Evolutionary conservation across 2,113 vertebrate species (phyloP).

Genomic region (Pseudonaja textilis): DNA sequence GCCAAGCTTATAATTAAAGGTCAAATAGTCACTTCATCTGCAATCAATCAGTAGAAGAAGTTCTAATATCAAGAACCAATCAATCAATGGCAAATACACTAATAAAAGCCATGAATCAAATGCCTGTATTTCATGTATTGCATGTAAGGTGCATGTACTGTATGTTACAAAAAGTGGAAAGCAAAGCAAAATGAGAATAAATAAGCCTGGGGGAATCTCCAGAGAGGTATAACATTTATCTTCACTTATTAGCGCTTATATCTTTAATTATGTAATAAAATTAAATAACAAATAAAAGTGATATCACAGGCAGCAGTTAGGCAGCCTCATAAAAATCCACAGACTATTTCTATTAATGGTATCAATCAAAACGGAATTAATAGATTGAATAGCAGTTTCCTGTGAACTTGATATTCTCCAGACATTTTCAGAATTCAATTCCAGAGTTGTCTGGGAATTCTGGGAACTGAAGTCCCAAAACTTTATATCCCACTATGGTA

Average conservation of each 20-base stretch:
- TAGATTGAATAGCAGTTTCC: slow-evolving; percentile 26
- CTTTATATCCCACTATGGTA: not conserved
- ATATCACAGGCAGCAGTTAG: slow-evolving; percentile 1
- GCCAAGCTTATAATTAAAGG: slow-evolving; percentile 94
- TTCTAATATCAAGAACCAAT: slow-evolving; percentile 83
- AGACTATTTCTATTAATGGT: not conserved
- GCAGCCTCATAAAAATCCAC: not conserved
- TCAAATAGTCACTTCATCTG: slow-evolving; percentile 97
- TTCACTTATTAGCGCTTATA: slow-evolving; percentile 26
- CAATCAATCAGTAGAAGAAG: slow-evolving; percentile 97
- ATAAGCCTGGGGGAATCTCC: slow-evolving; percentile 35
- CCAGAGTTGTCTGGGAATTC: not conserved
- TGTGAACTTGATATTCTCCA: not conserved
- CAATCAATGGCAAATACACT: slow-evolving; percentile 89
- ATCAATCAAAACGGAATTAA: not conserved
- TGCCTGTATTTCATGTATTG: slow-evolving; percentile 71
- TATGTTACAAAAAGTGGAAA: slow-evolving; percentile 41
- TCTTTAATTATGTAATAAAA: slow-evolving; percentile 34
- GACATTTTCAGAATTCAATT: not conserved
- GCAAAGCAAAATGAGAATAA: slow-evolving; percentile 58
- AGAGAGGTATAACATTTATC: slow-evolving; percentile 36
- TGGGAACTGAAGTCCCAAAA: not conserved
- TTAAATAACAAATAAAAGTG: slow-evolving; percentile 45
- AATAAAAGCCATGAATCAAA: slow-evolving; percentile 99
- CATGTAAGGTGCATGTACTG: slow-evolving; percentile 58